Conservation (phyloP, 2,113 vertebrate genomes). For the Oncorhynchus gorbuscha region DNA sequence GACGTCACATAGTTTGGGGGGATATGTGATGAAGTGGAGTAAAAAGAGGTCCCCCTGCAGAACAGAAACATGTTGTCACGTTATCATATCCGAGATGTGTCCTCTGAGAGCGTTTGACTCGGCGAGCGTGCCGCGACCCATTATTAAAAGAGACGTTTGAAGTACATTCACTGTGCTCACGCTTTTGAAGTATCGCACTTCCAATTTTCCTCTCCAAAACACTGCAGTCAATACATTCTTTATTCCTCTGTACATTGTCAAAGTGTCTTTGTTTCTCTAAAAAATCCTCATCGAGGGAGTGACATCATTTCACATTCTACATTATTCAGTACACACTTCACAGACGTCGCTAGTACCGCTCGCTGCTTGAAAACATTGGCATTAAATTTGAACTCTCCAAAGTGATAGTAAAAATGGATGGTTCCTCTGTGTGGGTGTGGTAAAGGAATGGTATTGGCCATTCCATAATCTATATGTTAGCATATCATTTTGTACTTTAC, state of each 20-base stretch:
- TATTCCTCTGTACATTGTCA: not conserved
- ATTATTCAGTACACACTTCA: not conserved
- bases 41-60: not conserved
- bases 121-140: too few species aligned
- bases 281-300: slow-evolving; percentile 14
- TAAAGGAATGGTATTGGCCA: too few species aligned
- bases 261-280: slow-evolving; percentile 21
- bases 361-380: not conserved
- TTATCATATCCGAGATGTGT: slow-evolving; percentile 6
- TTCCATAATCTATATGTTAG: too few species aligned
- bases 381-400: not conserved
- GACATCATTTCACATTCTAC: not conserved
- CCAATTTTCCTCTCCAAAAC: slow-evolving; percentile 20
- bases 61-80: not conserved
- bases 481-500: too few species aligned
- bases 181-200: slow-evolving; percentile 25
- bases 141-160: not conserved
- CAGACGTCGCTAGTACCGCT: not conserved
- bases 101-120: slow-evolving; percentile 17
- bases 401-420: not conserved
- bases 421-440: too few species aligned
- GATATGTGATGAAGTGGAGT: slow-evolving; percentile 2
- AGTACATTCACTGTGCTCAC: slow-evolving; percentile 2
- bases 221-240: slow-evolving; percentile 18
- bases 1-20: not conserved